phyloP scores from a whole-genome alignment of 2,797 vertebrate genomes.

The Threskiornis aethiopicus region DNA sequence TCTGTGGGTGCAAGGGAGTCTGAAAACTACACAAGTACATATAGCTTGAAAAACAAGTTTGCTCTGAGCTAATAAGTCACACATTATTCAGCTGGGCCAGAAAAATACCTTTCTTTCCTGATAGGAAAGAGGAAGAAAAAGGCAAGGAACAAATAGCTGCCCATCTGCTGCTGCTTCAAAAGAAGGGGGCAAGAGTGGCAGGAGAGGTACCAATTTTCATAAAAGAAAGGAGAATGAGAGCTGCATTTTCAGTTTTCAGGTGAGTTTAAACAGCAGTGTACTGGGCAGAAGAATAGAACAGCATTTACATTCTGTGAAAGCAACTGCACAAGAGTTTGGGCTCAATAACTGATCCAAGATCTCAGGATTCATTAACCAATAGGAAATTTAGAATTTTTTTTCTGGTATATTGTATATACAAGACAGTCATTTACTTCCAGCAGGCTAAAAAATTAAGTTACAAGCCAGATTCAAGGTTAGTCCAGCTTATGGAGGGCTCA shows the following conservation, averaged over 20 bases:
- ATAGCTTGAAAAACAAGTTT: neutral
- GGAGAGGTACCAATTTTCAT: neutral
- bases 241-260: neutral
- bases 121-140: neutral
- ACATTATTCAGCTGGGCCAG: neutral
- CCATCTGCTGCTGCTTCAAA: neutral
- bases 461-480: neutral
- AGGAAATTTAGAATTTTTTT: neutral
- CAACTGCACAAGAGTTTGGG: neutral
- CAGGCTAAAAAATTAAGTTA: neutral
- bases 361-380: neutral
- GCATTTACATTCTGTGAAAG: neutral
- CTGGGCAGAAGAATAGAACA: neutral
- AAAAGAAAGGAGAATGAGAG: neutral
- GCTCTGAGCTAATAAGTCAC: neutral
- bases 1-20: neutral
- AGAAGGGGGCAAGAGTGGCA: neutral
- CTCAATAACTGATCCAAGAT: neutral
- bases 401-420: neutral
- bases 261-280: neutral
- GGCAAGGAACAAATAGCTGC: neutral
- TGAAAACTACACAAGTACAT: neutral
- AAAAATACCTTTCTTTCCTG: neutral
- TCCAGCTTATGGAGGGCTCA: neutral
- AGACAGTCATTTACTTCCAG: neutral